Evolutionary conservation across 2,113 vertebrate genomes (phyloP).

Genomic region (Myrmecobius fasciatus): DNA sequence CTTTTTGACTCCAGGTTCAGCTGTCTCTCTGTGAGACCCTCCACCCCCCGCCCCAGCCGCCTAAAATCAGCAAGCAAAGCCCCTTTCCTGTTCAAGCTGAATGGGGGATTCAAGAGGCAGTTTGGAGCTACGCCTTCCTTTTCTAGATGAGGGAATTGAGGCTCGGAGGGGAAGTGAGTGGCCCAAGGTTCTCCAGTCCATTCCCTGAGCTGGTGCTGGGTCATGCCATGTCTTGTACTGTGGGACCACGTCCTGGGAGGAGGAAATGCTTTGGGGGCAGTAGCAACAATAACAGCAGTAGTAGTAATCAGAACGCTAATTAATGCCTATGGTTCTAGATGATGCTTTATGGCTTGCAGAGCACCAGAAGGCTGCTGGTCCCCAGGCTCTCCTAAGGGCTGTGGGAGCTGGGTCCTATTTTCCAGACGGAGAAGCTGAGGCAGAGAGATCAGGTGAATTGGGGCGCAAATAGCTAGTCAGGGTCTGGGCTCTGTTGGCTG

Average conservation of each 20-base stretch:
- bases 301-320: neutral
- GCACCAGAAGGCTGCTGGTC: too few species aligned
- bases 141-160: neutral
- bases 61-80: neutral
- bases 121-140: neutral
- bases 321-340: neutral
- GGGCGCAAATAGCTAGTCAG: neutral
- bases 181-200: neutral
- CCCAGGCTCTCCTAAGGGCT: neutral
- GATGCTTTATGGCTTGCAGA: neutral
- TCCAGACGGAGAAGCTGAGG: neutral
- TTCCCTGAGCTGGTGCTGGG: neutral
- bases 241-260: neutral
- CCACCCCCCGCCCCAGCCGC: neutral
- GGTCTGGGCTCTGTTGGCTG: too few species aligned
- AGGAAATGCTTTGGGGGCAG: neutral
- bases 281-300: neutral
- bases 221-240: neutral
- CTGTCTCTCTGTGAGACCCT: neutral
- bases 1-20: neutral
- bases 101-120: neutral
- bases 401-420: neutral
- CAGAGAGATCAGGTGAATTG: too few species aligned
- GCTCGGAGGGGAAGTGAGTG: neutral
- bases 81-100: neutral